Evolutionary conservation across 2,888 invertebrate genomes (phyloP).

Genomic region (Pollenia griseotomentosa): DNA sequence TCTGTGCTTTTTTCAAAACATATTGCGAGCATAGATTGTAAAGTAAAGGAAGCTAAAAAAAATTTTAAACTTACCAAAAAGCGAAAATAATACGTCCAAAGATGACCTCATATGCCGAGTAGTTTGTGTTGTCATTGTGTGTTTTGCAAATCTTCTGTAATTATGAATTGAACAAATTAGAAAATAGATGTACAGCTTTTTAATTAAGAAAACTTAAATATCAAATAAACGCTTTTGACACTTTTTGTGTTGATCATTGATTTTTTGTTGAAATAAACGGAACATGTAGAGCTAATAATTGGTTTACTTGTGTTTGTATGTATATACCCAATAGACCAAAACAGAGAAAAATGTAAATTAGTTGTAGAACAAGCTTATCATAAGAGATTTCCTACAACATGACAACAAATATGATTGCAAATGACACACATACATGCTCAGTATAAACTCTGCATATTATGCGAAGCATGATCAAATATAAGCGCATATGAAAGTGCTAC

Average conservation of each 20-base stretch:
- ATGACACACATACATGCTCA: neutral
- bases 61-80: conserved; percentile 35
- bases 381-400: too few species aligned
- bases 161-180: conserved; percentile 27
- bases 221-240: neutral
- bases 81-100: conserved; percentile 36
- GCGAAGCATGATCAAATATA: too few species aligned
- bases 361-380: too few species aligned
- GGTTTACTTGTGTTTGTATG: neutral
- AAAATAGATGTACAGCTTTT: neutral
- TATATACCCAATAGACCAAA: too few species aligned
- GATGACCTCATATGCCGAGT: conserved; percentile 13
- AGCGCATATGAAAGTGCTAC: too few species aligned
- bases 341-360: too few species aligned
- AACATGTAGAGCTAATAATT: neutral
- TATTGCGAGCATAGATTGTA: too few species aligned
- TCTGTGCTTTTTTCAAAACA: too few species aligned
- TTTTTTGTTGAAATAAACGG: neutral
- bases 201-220: too few species aligned
- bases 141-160: conserved; percentile 27
- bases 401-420: too few species aligned
- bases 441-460: neutral
- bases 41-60: too few species aligned
- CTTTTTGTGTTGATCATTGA: conserved; percentile 24
- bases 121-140: neutral